These are phyloP conservation scores for Nasua narica DNA, from an alignment of 2,797 vertebrate genomes.

Conservation along the genomic window DNA sequence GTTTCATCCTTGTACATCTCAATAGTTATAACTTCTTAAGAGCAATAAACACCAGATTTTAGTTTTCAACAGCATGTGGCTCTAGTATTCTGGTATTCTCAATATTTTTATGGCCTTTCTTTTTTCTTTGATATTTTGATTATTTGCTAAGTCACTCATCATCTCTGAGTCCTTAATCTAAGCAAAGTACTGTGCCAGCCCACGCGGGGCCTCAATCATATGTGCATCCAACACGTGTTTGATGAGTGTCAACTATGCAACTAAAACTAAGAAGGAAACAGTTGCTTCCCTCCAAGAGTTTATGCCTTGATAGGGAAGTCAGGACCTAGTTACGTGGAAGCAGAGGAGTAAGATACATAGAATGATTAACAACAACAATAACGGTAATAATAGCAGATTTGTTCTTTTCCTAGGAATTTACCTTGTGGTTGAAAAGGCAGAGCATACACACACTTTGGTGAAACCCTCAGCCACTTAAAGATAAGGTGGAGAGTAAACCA, in stretches of 20 bases:
- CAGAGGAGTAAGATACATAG: background rate
- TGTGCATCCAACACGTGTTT: background rate
- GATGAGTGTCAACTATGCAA: background rate
- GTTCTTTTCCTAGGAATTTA: background rate
- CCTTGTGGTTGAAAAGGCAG: background rate
- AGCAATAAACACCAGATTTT: constrained; percentile 52
- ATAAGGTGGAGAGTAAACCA: background rate
- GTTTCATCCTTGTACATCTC: constrained; percentile 23
- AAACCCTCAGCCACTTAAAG: background rate
- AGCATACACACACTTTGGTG: background rate
- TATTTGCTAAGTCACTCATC: constrained; percentile 34
- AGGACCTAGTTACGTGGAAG: background rate
- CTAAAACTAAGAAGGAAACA: background rate
- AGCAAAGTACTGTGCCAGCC: background rate
- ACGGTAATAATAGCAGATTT: background rate
- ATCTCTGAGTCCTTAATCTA: background rate
- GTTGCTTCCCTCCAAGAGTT: background rate
- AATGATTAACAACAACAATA: background rate
- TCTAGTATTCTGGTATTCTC: constrained; percentile 37
- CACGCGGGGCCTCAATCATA: background rate
- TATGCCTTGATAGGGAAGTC: background rate
- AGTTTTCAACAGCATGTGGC: constrained; percentile 54
- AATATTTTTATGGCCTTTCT: constrained; percentile 50
- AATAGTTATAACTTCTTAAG: constrained; percentile 3
- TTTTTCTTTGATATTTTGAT: constrained; percentile 17